phyloP scores from a whole-genome alignment of 2,797 vertebrate species.

The Tragelaphus eurycerus region DNA sequence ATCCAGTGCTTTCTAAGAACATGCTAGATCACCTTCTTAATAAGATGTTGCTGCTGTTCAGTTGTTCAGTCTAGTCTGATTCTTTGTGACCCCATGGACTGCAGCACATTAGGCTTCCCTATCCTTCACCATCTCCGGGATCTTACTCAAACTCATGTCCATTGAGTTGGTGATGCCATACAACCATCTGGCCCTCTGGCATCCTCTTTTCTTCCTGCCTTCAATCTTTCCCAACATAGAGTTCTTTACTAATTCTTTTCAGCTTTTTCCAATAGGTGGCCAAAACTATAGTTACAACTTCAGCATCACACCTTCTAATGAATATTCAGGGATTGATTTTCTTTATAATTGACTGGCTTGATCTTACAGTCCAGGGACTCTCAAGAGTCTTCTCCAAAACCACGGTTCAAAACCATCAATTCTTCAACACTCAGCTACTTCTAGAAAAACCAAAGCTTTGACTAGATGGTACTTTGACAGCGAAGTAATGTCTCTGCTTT shows the following conservation, averaged over 20 bases:
- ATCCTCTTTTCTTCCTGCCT: background rate
- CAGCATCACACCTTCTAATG: background rate
- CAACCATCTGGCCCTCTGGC: background rate
- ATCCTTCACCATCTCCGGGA: background rate
- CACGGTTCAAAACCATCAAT: background rate
- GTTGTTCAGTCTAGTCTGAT: background rate
- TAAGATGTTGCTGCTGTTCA: background rate
- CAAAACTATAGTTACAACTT: background rate
- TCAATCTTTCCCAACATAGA: background rate
- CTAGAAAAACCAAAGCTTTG: background rate
- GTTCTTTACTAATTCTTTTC: background rate
- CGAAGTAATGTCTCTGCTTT: background rate
- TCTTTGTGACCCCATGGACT: background rate
- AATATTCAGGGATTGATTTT: background rate
- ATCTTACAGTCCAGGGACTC: background rate
- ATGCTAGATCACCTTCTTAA: background rate
- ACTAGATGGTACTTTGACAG: background rate
- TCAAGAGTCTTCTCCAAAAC: background rate
- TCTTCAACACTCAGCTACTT: background rate
- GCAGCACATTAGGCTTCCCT: background rate
- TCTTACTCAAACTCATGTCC: background rate
- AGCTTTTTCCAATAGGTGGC: background rate
- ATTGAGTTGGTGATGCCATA: background rate
- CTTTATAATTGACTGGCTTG: background rate
- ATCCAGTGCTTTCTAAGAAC: background rate